Conservation (phyloP, 2,113 vertebrate genomes). For the Cervus canadensis region DNA sequence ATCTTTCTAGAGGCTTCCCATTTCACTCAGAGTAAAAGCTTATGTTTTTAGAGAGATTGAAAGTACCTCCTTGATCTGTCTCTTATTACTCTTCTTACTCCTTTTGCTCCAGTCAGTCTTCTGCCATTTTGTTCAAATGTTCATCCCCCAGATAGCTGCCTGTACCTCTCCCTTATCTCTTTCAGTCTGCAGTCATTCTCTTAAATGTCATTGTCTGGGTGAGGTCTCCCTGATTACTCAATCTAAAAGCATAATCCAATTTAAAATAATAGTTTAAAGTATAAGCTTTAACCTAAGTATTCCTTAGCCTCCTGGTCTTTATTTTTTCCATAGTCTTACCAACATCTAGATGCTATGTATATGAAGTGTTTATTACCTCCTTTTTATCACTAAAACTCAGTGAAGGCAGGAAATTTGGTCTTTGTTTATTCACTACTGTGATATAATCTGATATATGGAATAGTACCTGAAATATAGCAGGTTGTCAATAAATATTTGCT, state of each 20-base stretch:
- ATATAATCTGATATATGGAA: background rate
- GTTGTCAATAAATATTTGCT: background rate
- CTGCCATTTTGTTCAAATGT: background rate
- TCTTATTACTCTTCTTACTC: background rate
- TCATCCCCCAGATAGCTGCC: background rate
- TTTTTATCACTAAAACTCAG: background rate
- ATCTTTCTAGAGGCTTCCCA: background rate
- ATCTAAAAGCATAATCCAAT: background rate
- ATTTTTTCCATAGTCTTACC: background rate
- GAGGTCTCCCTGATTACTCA: background rate
- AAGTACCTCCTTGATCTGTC: background rate
- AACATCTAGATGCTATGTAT: background rate
- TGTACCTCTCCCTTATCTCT: background rate
- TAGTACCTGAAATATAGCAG: background rate
- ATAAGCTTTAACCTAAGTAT: background rate
- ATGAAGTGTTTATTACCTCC: background rate
- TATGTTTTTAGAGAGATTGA: background rate
- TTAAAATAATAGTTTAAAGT: background rate
- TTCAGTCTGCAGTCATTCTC: constrained; percentile 1
- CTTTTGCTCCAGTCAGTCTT: background rate
- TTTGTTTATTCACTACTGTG: background rate
- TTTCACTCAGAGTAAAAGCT: background rate
- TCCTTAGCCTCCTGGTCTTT: background rate
- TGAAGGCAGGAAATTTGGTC: background rate
- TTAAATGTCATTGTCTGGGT: background rate